Conservation (phyloP, 2,113 vertebrate species). For the Phyllostomus hastatus region DNA sequence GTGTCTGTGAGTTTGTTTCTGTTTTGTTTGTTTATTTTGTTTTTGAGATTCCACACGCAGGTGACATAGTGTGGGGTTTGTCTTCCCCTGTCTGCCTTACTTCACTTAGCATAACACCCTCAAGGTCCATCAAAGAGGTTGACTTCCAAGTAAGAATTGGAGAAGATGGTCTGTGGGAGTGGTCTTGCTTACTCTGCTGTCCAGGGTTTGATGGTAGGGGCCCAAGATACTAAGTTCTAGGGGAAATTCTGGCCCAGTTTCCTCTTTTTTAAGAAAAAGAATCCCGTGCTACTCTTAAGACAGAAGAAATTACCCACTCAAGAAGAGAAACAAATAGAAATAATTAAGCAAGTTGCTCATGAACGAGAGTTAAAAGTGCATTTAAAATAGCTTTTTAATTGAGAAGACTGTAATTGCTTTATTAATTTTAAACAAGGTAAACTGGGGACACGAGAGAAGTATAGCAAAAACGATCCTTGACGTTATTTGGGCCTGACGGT, state of each 20-base stretch:
- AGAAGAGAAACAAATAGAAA: conserved; percentile 76
- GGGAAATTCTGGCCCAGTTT: not conserved
- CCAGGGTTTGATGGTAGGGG: not conserved
- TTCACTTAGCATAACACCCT: not conserved
- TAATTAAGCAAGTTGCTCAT: conserved; percentile 72
- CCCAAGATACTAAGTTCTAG: not conserved
- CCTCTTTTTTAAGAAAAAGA: not conserved
- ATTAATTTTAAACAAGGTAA: conserved; percentile 70
- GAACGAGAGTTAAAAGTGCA: conserved; percentile 64
- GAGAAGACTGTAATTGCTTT: conserved; percentile 72
- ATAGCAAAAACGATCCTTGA: conserved; percentile 44
- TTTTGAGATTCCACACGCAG: too few relatives aligned
- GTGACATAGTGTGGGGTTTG: too few relatives aligned
- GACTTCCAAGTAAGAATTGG: not conserved
- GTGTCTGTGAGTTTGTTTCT: too few relatives aligned
- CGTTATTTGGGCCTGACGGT: conserved; percentile 26
- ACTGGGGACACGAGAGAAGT: conserved; percentile 41
- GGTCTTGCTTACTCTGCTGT: not conserved
- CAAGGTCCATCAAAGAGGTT: not conserved
- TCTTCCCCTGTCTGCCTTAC: too few relatives aligned
- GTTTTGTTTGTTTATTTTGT: too few relatives aligned
- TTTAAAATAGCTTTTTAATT: conserved; percentile 77
- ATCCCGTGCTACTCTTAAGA: conserved; percentile 24
- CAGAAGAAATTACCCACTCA: conserved; percentile 72
- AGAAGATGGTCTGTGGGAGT: not conserved